Base-by-base conservation (phyloP, 2,797 vertebrate species). In the Serranus cabrilla region DNA sequence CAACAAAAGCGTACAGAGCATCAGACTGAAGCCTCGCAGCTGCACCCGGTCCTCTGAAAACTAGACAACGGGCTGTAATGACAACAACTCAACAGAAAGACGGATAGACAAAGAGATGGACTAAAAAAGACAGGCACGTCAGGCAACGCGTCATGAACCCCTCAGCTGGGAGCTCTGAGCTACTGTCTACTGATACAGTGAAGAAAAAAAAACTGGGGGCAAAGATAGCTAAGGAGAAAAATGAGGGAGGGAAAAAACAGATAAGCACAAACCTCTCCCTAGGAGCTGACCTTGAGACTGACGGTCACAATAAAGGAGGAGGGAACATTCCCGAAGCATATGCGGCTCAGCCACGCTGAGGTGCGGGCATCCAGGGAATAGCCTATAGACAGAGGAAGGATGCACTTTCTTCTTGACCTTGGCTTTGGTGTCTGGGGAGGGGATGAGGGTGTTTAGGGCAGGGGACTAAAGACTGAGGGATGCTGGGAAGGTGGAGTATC, bases 201-300 rank as follows among this genome's bases (percentile, higher is more conserved):
- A 31, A 66, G 21, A 17, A 2, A 70, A 47, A 64, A 66, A 65
- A 76, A 78, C 34, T 71, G 31, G 62, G 78, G 76, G 76, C 54
- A 80, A 72, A 21, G 81, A 90, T 55, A 87, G 72, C 77, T 46
- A 58, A 74, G 64, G 75, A 83, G 72, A 60, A 83, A 81, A 87
- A 69, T 13, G 52, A 71, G 40, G 50, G 71, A 21, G 47, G 39
- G 66, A 56, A 14, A 51, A 63, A 77, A 82, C 87, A 89, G 92
- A 94, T 95, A 94, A 95, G 91, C 88, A 81, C 76, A 89, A 86
- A 82, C 68, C 83, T 88, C 79, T 89, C 71, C 57, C 77, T 91
- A 78, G 84, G 80, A 89, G 76, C 76, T 92, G 93, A 96, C 94
- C 95, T 95, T 95, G 92, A 92, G 79, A 84, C 81, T 78, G 85